phyloP scores from a whole-genome alignment of 2,888 invertebrate genomes.

The Lithophane ornitopus region DNA sequence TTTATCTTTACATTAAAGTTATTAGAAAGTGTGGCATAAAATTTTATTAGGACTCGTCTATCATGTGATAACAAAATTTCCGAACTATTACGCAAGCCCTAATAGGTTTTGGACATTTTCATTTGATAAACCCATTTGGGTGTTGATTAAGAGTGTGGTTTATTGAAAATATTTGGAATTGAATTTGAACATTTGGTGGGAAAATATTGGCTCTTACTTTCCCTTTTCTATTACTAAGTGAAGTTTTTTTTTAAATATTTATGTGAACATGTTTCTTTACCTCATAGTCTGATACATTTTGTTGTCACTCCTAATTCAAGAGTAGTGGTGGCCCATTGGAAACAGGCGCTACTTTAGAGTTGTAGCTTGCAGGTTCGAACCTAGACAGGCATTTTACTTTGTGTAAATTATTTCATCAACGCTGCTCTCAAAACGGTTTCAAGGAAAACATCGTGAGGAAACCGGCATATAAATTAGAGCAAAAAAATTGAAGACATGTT shows the following conservation, averaged over 20 bases:
- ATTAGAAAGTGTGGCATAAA: slow-evolving; percentile 78
- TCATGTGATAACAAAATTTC: slow-evolving; percentile 72
- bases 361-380: no score
- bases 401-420: no score
- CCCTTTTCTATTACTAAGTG: neutral
- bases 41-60: slow-evolving; percentile 75
- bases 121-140: slow-evolving; percentile 54
- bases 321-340: no score
- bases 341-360: no score
- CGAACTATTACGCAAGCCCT: slow-evolving; percentile 67
- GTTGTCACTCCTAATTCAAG: no score
- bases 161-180: slow-evolving; percentile 57
- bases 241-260: neutral
- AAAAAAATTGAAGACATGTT: no score
- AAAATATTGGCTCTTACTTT: slow-evolving; percentile 26
- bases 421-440: no score
- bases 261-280: no score
- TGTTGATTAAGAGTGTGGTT: slow-evolving; percentile 39
- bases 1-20: slow-evolving; percentile 75
- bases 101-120: slow-evolving; percentile 63
- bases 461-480: no score
- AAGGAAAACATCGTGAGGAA: no score
- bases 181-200: slow-evolving; percentile 36
- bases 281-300: neutral
- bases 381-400: no score